These are phyloP conservation scores for Eospalax fontanierii DNA, from an alignment of 2,797 vertebrate genomes.

Conservation along the genomic window DNA sequence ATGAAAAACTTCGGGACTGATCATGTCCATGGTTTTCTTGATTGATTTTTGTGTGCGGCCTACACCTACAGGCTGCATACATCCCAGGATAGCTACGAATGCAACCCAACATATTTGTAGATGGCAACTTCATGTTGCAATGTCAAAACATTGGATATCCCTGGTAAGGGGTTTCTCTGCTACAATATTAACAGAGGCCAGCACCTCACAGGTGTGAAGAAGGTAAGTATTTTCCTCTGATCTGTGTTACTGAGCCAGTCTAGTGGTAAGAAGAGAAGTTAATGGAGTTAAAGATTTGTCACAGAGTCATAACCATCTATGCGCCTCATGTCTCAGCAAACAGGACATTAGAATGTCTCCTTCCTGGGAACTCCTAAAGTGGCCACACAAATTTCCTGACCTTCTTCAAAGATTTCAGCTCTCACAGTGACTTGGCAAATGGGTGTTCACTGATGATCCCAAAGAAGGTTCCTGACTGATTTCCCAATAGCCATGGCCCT, in stretches of 20 bases:
- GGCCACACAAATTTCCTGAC: neutral
- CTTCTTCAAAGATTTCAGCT: slow-evolving; percentile 27
- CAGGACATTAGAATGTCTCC: neutral
- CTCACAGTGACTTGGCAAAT: neutral
- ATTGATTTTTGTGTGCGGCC: neutral
- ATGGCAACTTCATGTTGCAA: neutral
- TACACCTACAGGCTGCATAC: neutral
- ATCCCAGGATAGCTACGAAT: neutral
- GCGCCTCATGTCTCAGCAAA: neutral
- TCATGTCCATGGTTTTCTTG: slow-evolving; percentile 1
- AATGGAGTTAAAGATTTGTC: neutral
- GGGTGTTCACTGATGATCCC: neutral
- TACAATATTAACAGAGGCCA: neutral
- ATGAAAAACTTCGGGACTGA: slow-evolving; percentile 63
- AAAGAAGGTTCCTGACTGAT: neutral
- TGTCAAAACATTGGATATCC: neutral
- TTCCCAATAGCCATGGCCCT: neutral
- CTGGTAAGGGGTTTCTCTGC: neutral
- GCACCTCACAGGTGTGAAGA: neutral
- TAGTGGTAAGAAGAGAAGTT: neutral
- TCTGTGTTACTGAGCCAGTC: neutral
- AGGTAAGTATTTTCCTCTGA: neutral
- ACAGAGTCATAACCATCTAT: neutral
- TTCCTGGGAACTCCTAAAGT: slow-evolving; percentile 6
- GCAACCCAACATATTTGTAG: neutral